Evolutionary conservation across 2,113 vertebrate species (phyloP), one percentile per base, ranked within the genome.

Genomic region (Physeter macrocephalus): DNA sequence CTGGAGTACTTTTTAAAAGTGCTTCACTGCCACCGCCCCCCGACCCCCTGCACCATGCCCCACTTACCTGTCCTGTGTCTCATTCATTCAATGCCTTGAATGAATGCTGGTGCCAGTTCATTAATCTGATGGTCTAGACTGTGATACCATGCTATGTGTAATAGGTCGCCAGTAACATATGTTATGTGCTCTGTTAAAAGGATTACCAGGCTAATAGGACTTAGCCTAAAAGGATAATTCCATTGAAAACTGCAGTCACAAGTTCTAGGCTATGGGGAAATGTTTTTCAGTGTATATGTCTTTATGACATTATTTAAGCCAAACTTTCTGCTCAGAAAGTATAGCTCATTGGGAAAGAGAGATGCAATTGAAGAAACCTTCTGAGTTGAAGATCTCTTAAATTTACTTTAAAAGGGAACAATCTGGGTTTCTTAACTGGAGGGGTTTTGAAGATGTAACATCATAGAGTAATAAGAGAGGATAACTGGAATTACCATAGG

Each of bases 321-420:
- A 69, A 90, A 77, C 46, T 20, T 41, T 77, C 27, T 62, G 8
- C 61, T 6, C 34, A 85, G 84, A 62, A 71, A 90, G 31, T 64
- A 49, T 39, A 91, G 72, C n/a, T 95, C 41, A 74, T 13, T 95
- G 88, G 41, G 74, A 88, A 84, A 90, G 62, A 89, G 57, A 85
- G 43, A 66, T 75, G 34, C 20, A 57, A 7, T 41, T 66, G 41
- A 87, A 90, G 39, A 89, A 72, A 61, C 1, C 18, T 81, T 72
- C 59, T 72, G 14, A 57, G 11, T 34, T 90, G 80, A 64, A 72
- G 20, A 62, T 13, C 20, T 97, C 54, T 85, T 94, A 31, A 61
- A 61, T 91, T 94, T 86, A 49, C 77, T 94, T 52, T 95, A 31
- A 83, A 92, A 34, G 13, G 54, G 6, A 88, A 36, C 49, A 81